A percentile compares a stretch with the other conserved stretches of the same genome.
These are phyloP conservation scores for Artibeus lituratus DNA, from an alignment of 2,797 vertebrate species.

Conservation along the genomic window DNA sequence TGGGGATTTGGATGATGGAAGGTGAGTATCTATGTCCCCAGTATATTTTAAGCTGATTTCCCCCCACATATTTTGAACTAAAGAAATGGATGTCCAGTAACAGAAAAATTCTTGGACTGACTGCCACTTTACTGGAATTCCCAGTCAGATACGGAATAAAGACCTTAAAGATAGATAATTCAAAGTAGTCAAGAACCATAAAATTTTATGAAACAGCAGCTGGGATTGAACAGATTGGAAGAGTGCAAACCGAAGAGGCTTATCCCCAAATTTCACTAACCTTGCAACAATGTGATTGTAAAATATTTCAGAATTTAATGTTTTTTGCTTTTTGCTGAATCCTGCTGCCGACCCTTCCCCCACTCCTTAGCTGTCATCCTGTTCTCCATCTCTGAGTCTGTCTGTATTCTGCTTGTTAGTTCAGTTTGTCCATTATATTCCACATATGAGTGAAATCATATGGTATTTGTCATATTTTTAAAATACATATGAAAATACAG, in stretches of 20 bases:
- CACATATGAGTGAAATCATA: background rate
- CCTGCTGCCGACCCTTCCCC: background rate
- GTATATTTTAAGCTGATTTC: background rate
- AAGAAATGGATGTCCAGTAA: background rate
- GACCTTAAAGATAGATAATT: background rate
- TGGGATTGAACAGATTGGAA: background rate
- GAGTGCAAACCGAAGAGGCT: accelerated
- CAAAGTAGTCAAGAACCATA: background rate
- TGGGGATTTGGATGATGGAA: background rate
- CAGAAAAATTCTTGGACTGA: background rate
- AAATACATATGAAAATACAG: no score
- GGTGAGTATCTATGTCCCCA: background rate
- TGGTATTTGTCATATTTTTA: background rate
- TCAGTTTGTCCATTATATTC: background rate
- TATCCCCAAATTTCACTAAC: background rate
- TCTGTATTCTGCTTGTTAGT: background rate
- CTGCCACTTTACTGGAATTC: background rate
- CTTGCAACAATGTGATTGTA: background rate
- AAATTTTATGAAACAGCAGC: background rate
- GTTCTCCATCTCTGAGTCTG: background rate
- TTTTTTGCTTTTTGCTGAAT: background rate
- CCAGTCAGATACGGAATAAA: background rate
- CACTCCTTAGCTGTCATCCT: background rate
- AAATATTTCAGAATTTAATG: background rate
- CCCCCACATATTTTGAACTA: background rate